Base-by-base conservation (phyloP, 1,140 invertebrate genomes). In the Drosophila busckii region DNA sequence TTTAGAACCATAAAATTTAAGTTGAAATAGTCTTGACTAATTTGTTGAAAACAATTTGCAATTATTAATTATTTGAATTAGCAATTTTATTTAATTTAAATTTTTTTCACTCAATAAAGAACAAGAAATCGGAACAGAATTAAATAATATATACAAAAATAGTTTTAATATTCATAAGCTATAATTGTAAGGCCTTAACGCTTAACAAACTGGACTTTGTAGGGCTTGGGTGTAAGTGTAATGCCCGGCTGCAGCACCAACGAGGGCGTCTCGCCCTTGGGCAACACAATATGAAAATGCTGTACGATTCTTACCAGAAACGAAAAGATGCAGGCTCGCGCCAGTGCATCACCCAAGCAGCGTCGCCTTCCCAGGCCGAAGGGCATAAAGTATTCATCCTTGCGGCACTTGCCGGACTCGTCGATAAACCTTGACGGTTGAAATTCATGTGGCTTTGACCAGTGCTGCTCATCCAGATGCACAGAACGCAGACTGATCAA, bases 311-410 rank as follows among this genome's bases (percentile, higher is more conserved):
- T 90, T 2, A 91, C 89, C 41, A 95, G 92, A 29, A 94, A 90
- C 10, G 94, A 88, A 71, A 95, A 96, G 2, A 94, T 73, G 54
- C 93, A 93, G 1, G 90, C 90, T 40, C 89, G 91, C 0, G 94
- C 94, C 26, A 96, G 85, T 0, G 90, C 88, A 86, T 95, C 93
- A 1, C 94, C 95, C 0, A 93, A 90, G 76, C 95, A 96, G 52
- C 92, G 90, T 65, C 93, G 89, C 62, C 85, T 83, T 91, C 94
- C 94, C 78, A 91, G 88, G 17, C 93, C 93, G 66, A 95, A 95
- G 2, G 90, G 87, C 54, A 93, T 90, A 3, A 93, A 73, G 35
- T 90, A 90, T 42, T 87, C 86, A 34, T 87, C 71, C 52, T 84
- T 40, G 46, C 45, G 44, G 59, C 65, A 67, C 50, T 87, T 52